Conservation (phyloP, 2,888 invertebrate species). For the Choreutis nemorana region DNA sequence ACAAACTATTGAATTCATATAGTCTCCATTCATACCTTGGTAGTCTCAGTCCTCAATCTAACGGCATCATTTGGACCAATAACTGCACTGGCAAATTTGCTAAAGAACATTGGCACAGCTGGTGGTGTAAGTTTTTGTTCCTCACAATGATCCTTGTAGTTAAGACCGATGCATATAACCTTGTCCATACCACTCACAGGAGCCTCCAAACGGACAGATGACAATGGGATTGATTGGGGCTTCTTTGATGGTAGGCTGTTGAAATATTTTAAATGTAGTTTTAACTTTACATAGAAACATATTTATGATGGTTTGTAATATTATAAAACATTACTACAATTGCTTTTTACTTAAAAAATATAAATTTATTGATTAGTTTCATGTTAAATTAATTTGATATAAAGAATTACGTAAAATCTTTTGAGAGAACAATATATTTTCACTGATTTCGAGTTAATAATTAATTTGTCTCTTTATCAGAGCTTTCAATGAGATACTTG, state of each 20-base stretch:
- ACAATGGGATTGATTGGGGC: conserved; percentile 28
- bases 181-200: conserved; percentile 85
- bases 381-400: neutral
- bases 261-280: neutral
- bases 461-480: no score
- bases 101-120: conserved; percentile 84
- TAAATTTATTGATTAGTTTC: neutral
- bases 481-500: no score
- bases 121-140: conserved; percentile 81
- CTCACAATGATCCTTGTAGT: conserved; percentile 85
- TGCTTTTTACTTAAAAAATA: neutral
- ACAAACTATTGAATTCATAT: no score
- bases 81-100: conserved; percentile 83
- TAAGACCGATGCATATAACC: conserved; percentile 84
- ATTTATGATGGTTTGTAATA: conserved; percentile 1
- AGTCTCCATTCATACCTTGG: no score
- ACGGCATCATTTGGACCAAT: conserved; percentile 77
- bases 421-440: no score
- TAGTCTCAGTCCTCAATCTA: conserved; percentile 35
- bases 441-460: no score
- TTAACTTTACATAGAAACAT: conserved; percentile 6
- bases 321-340: neutral
- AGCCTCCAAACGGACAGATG: conserved; percentile 69
- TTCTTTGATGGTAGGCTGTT: conserved; percentile 9
- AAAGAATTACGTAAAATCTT: no score